phyloP scores from a whole-genome alignment of 2,113 vertebrate genomes.

The Prunella himalayana region DNA sequence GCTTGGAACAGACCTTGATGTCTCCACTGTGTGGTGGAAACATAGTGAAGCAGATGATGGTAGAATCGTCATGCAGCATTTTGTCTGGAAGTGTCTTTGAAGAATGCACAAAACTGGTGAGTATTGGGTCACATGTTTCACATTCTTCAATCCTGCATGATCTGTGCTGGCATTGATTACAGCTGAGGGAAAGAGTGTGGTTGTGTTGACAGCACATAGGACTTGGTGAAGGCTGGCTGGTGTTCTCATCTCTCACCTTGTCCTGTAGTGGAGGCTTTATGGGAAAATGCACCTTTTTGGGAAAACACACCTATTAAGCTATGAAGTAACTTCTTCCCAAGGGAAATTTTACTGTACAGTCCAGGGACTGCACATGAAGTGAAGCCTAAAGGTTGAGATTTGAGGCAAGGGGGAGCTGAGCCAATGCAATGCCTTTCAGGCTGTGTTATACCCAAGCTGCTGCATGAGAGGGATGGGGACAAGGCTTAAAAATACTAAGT shows the following conservation, averaged over 20 bases:
- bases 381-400: not conserved
- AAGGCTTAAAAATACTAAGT: not conserved
- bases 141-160: not conserved
- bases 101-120: conserved; percentile 87
- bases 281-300: not conserved
- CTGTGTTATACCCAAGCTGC: not conserved
- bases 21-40: conserved; percentile 78
- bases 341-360: not conserved
- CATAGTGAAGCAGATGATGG: conserved; percentile 80
- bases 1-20: not conserved
- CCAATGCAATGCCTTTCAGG: not conserved
- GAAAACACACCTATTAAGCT: not conserved
- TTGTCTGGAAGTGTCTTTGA: conserved; percentile 83
- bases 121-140: not conserved
- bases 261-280: not conserved
- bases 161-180: not conserved
- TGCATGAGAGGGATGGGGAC: not conserved
- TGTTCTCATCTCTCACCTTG: not conserved
- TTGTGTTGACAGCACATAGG: not conserved
- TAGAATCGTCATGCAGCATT: conserved; percentile 87
- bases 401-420: not conserved
- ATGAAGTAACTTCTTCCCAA: not conserved
- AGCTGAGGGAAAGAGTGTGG: not conserved
- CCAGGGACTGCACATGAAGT: not conserved
- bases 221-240: not conserved